Percentiles rank a stretch among this genome's conserved stretches.
These are phyloP conservation scores for Drosophila recens DNA, from an alignment of 2,888 invertebrate species.

Conservation along the genomic window DNA sequence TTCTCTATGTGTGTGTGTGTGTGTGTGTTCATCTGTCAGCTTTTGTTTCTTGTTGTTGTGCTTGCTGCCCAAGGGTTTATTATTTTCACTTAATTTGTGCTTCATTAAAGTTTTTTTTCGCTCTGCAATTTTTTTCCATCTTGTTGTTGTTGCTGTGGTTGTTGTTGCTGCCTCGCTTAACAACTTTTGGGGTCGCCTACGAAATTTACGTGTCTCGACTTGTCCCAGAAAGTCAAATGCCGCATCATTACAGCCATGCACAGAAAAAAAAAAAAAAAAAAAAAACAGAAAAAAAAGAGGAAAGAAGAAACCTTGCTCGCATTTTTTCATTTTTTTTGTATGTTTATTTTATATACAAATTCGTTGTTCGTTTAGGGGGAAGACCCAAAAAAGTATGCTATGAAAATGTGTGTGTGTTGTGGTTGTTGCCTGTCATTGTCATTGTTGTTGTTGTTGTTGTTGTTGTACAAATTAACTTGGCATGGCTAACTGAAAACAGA, in stretches of 20 bases:
- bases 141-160: conserved; percentile 2
- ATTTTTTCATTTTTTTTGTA: conserved; percentile 8
- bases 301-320: conserved; percentile 21
- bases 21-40: conserved; percentile 7
- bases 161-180: conserved; percentile 31
- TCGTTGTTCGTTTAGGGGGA: conserved; percentile 15
- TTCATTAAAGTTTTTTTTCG: conserved; percentile 51
- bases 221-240: conserved; percentile 67
- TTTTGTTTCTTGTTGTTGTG: conserved; percentile 16
- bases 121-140: conserved; percentile 6
- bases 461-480: conserved; percentile 72
- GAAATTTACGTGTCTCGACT: conserved; percentile 65
- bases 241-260: conserved; percentile 69
- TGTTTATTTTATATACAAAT: conserved; percentile 50
- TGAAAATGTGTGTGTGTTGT: conserved; percentile 24
- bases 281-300: neutral
- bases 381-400: conserved; percentile 47
- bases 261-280: conserved; percentile 7
- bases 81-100: conserved; percentile 78
- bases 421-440: conserved; percentile 10
- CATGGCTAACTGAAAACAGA: conserved; percentile 36
- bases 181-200: conserved; percentile 43
- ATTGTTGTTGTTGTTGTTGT: conserved; percentile 36
- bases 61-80: conserved; percentile 63
- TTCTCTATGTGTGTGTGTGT: neutral